Evolutionary conservation across 2,888 invertebrate genomes (phyloP).

Genomic region (Nomada lathburiana): DNA sequence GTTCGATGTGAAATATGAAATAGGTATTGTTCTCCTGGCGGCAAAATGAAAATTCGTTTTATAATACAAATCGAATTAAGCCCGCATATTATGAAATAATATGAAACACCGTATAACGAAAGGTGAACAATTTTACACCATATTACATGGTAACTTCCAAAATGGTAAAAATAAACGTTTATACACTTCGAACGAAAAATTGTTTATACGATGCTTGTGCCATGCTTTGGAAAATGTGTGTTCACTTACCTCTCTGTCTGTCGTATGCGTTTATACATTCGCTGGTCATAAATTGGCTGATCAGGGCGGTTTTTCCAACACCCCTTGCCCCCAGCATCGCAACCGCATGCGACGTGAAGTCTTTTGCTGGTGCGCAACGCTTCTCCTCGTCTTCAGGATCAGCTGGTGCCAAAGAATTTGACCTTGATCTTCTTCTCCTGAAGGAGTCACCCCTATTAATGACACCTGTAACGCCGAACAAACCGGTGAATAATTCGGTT

Average conservation of each 20-base stretch:
- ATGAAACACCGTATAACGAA: no score
- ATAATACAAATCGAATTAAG: no score
- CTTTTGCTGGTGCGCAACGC: slow-evolving; percentile 81
- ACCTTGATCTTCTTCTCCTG: slow-evolving; percentile 92
- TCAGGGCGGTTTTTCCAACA: slow-evolving; percentile 87
- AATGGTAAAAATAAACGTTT: no score
- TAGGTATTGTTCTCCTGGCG: no score
- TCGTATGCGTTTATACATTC: slow-evolving; percentile 98
- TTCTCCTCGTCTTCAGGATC: slow-evolving; percentile 71
- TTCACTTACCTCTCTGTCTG: slow-evolving; percentile 85
- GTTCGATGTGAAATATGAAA: no score
- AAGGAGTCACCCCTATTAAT: slow-evolving; percentile 98
- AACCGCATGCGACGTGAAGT: slow-evolving; percentile 87
- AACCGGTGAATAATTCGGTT: not conserved
- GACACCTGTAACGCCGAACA: slow-evolving; percentile 88
- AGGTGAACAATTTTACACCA: no score
- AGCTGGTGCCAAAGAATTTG: slow-evolving; percentile 91
- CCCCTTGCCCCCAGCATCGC: slow-evolving; percentile 86
- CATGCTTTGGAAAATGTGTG: no score
- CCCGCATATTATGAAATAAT: no score
- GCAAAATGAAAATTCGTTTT: no score
- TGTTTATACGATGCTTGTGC: no score
- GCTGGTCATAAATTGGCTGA: slow-evolving; percentile 93
- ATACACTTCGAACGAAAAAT: no score
- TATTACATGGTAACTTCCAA: no score